A percentile compares a stretch with the other conserved stretches of the same genome.
Evolutionary conservation across 23 tunicate species (phyloP).

Genomic region (Halocynthia roretzi): DNA sequence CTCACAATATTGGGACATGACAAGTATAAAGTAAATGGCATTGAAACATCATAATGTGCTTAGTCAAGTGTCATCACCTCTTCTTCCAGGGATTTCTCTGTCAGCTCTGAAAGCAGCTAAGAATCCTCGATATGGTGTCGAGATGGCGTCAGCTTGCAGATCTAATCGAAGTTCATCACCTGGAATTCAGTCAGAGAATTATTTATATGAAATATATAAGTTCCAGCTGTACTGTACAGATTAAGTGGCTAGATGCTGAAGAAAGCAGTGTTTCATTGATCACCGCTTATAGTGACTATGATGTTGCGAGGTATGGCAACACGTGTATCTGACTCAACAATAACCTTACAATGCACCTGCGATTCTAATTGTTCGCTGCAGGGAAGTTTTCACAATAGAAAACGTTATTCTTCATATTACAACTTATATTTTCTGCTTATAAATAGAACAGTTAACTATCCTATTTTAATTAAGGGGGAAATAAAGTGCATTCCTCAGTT

Average conservation of each 20-base stretch:
- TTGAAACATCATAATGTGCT: not conserved
- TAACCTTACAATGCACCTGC: no score
- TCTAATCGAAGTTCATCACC: slow-evolving; percentile 53
- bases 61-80: slow-evolving; percentile 31
- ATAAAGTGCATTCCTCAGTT: no score
- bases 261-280: not conserved
- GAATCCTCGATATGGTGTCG: slow-evolving; percentile 54
- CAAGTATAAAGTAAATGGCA: not conserved
- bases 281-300: no score
- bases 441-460: no score
- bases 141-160: slow-evolving; percentile 66
- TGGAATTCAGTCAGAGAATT: not conserved
- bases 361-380: no score
- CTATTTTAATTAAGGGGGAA: no score
- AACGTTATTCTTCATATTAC: no score
- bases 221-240: not conserved
- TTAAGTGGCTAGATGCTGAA: not conserved
- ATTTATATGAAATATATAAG: not conserved
- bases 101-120: slow-evolving; percentile 63
- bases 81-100: slow-evolving; percentile 36
- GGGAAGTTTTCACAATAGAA: no score
- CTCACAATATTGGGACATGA: not conserved
- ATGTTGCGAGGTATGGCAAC: no score
- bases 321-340: no score
- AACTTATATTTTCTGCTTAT: no score